Percentiles rank a stretch among this genome's conserved stretches.
These are phyloP conservation scores for Trissoscelio sp. DNA, from an alignment of 2,888 invertebrate genomes.

Conservation along the genomic window DNA sequence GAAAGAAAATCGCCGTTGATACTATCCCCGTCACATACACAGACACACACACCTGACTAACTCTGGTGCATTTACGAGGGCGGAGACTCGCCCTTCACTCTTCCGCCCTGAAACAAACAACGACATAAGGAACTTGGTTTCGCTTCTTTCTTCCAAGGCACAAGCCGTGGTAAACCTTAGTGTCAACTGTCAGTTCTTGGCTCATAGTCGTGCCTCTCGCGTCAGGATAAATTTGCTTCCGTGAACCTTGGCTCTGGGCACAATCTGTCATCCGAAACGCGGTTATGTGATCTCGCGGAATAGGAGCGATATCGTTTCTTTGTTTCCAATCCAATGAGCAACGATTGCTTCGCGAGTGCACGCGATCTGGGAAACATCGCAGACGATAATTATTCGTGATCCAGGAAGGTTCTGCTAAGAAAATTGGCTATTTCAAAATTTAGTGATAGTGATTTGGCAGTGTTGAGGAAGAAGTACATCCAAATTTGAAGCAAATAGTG, in stretches of 20 bases:
- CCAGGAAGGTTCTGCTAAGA: constrained; percentile 3
- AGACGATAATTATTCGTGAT: constrained; percentile 29
- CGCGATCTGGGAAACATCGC: constrained; percentile 1
- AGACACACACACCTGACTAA: constrained; percentile 42
- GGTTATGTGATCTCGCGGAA: constrained; percentile 52
- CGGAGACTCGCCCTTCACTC: constrained; percentile 75
- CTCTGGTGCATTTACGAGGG: constrained; percentile 62
- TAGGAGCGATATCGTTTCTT: constrained; percentile 34
- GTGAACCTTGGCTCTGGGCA: constrained; percentile 39
- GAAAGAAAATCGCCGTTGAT: constrained; percentile 55
- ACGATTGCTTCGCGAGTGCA: background rate
- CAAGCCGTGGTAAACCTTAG: constrained; percentile 71
- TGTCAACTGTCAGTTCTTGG: constrained; percentile 72
- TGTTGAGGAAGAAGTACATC: too few species aligned
- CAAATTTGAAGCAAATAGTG: too few species aligned
- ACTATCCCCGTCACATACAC: constrained; percentile 29
- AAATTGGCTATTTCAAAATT: too few species aligned
- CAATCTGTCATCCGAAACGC: constrained; percentile 71
- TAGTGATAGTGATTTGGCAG: too few species aligned
- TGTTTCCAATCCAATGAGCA: constrained; percentile 43
- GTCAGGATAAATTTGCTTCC: constrained; percentile 38
- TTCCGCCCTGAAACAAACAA: constrained; percentile 72
- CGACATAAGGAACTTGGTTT: constrained; percentile 72
- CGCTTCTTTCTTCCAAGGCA: constrained; percentile 73
- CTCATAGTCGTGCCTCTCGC: constrained; percentile 71